Percentiles rank a stretch among this genome's conserved stretches.
These are phyloP conservation scores for Hedychridium roseum DNA, from an alignment of 2,888 invertebrate species.

Conservation along the genomic window DNA sequence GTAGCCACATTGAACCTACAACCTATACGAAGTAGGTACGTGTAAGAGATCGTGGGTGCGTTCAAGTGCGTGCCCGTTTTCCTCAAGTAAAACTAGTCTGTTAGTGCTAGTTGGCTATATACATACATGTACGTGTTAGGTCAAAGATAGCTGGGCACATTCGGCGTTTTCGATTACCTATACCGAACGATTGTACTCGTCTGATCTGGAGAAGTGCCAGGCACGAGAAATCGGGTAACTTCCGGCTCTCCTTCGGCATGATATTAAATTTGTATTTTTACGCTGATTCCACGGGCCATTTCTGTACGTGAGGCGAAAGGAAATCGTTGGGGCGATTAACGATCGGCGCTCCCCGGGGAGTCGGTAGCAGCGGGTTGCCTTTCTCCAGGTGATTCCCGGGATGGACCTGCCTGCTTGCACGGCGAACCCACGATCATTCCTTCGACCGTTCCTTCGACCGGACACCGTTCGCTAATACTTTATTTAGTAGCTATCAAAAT, in stretches of 20 bases:
- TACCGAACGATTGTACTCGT: too few species aligned
- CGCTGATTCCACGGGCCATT: constrained; percentile 68
- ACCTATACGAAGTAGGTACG: too few species aligned
- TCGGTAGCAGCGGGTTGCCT: constrained; percentile 18
- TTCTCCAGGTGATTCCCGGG: too few species aligned
- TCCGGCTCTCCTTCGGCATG: constrained; percentile 30
- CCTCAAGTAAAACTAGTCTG: too few species aligned
- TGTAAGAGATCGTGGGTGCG: too few species aligned
- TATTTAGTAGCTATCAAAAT: constrained; percentile 62
- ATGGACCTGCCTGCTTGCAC: constrained; percentile 19
- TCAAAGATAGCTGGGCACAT: too few species aligned
- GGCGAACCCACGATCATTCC: constrained; percentile 30
- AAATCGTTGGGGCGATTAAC: constrained; percentile 68
- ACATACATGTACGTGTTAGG: not conserved
- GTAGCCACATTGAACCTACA: constrained; percentile 62
- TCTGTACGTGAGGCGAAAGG: constrained; percentile 67
- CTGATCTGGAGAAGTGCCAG: constrained; percentile 25
- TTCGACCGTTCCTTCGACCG: constrained; percentile 31
- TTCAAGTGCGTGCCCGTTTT: too few species aligned
- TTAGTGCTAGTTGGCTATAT: too few species aligned
- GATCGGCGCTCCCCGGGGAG: constrained; percentile 61
- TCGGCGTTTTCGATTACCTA: too few species aligned
- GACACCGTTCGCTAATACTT: constrained; percentile 45
- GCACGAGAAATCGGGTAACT: constrained; percentile 11
- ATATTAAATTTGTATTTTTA: constrained; percentile 73